phyloP scores from a whole-genome alignment of 2,888 invertebrate genomes.

The Drosophila hamatofila region DNA sequence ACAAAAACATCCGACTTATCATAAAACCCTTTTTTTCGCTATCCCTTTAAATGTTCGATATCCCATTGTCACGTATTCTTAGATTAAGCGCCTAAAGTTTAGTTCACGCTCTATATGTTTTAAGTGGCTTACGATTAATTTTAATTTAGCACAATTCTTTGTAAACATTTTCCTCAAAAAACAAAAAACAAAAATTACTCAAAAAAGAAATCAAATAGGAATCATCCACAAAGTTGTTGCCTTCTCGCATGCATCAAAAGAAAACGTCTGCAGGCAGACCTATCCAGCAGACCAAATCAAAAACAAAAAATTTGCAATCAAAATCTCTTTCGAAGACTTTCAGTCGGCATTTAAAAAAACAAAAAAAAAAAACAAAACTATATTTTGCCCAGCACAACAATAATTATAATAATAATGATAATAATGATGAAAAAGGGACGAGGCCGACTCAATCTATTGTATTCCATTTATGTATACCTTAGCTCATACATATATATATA shows the following conservation, averaged over 20 bases:
- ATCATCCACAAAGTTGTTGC: constrained; percentile 55
- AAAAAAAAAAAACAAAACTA: constrained; percentile 12
- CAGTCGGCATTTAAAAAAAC: constrained; percentile 60
- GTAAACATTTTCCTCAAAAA: constrained; percentile 57
- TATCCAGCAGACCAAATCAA: constrained; percentile 63
- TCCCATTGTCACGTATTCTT: constrained; percentile 51
- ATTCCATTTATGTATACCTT: constrained; percentile 69
- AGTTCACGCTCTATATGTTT: constrained; percentile 46
- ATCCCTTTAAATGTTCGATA: constrained; percentile 28
- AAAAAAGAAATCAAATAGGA: constrained; percentile 16
- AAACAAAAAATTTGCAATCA: constrained; percentile 51
- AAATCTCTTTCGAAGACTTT: constrained; percentile 59
- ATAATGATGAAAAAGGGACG: constrained; percentile 13
- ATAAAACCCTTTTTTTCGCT: constrained; percentile 12
- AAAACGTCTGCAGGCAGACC: constrained; percentile 77
- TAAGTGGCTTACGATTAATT: constrained; percentile 62
- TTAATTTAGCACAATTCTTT: constrained; percentile 77
- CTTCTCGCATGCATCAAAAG: constrained; percentile 56
- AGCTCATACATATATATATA: constrained; percentile 38
- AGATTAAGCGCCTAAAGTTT: constrained; percentile 46
- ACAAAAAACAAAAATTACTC: constrained; percentile 22
- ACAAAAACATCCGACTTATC: constrained; percentile 16
- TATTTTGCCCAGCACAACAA: constrained; percentile 50
- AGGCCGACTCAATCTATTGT: constrained; percentile 51
- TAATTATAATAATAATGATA: constrained; percentile 19